Base-by-base conservation (phyloP, 2,888 invertebrate genomes). In the Xanthia togata region DNA sequence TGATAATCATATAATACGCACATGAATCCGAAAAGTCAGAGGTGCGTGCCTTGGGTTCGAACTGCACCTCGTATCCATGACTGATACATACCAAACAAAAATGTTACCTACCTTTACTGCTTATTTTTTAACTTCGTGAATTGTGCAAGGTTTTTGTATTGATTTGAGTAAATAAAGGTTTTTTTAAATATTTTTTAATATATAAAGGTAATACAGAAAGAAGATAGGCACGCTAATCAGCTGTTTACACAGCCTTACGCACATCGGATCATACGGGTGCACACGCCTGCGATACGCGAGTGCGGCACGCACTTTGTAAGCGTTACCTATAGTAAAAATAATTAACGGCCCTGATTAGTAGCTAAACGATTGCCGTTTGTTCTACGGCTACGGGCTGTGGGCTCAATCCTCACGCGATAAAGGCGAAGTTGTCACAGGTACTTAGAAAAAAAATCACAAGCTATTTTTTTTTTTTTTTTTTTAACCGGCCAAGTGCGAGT, bases 241-340 rank as follows among this genome's bases (percentile, higher is more conserved):
- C 26, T n/a, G n/a, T 57, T 57, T 23, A 63, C 35, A 20, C 31
- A 26, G 17, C 14, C 31, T 14, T 53, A 75, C 20, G 44, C 62
- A 57, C 11, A 76, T 38, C 12, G 20, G 53, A 78, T 64, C 41
- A 80, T 80, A 73, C 41, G 80, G 78, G 78, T 64, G 57, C 53
- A 67, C 57, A 72, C 55, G 53, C 11, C 57, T n/a, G 3, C 41
- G 41, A 44, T 35, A 57, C 44, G 20, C 55, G 35, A 35, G 5
- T 38, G 70, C 35, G 20, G 0, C 50, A 31, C 65, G 38, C 76
- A 76, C 38, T 59, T 77, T 50, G 31, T 50, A 50, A 78, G 38
- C 26, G 65, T 38, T 77, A 50, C 26, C 76, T 50, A 12, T 8
- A 57, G 12, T 26, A 31, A 62, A 63, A 65, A 9, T 77, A 50